These are phyloP conservation scores for Acanthurus lineatus DNA, from an alignment of 2,797 vertebrate genomes.

Conservation along the genomic window DNA sequence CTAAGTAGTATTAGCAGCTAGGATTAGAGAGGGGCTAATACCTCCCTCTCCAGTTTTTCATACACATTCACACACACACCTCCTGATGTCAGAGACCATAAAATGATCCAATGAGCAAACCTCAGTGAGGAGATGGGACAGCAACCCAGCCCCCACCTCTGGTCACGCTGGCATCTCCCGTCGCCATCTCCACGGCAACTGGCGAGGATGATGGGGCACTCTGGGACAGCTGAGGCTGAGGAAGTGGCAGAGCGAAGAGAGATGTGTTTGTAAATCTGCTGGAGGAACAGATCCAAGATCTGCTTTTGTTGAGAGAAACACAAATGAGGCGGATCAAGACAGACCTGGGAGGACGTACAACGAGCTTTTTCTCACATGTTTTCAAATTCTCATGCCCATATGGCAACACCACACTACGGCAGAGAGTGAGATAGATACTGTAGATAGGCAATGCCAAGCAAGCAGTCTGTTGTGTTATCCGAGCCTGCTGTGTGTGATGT, in stretches of 20 bases:
- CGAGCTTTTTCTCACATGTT: conserved; percentile 24
- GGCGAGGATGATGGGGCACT: conserved; percentile 43
- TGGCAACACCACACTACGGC: conserved; percentile 31
- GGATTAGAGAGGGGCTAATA: conserved; percentile 52
- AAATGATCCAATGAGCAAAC: conserved; percentile 55
- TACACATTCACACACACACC: conserved; percentile 16
- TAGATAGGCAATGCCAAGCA: conserved; percentile 45
- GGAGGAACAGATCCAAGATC: conserved; percentile 3
- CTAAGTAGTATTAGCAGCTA: conserved; percentile 50
- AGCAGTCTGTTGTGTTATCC: conserved; percentile 45
- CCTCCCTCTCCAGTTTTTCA: conserved; percentile 23
- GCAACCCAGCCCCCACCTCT: conserved; percentile 63
- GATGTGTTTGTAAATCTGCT: conserved; percentile 16
- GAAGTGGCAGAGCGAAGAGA: conserved; percentile 28
- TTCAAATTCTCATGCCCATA: conserved; percentile 18
- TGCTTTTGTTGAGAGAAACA: conserved; percentile 5
- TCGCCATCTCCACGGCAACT: conserved; percentile 66
- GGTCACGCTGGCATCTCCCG: conserved; percentile 56
- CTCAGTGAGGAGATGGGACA: conserved; percentile 38
- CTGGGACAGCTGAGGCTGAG: conserved; percentile 39
- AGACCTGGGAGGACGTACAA: not conserved
- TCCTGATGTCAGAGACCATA: conserved; percentile 46
- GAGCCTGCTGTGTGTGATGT: conserved; percentile 33
- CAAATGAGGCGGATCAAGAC: not conserved
- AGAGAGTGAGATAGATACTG: conserved; percentile 31